Base-by-base conservation (phyloP, 2,113 vertebrate genomes). In the Atractosteus spatula region DNA sequence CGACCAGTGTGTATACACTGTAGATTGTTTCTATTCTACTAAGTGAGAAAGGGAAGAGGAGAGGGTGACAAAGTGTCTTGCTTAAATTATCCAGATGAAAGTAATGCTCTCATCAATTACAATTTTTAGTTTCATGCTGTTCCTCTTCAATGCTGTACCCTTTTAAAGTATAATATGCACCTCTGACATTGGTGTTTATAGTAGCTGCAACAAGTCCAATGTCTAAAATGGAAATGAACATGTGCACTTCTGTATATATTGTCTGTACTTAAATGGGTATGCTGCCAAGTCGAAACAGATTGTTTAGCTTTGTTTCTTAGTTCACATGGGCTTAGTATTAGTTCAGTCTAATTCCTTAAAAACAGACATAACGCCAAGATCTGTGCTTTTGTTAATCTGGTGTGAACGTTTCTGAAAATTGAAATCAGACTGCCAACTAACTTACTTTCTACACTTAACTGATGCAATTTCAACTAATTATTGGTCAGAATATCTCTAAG, bases 111-210 rank as follows among this genome's bases (percentile, higher is more conserved):
- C 47, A n/a, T 42, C 43, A 41, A n/a, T 51, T 51, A 1, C 10
- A 5, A 11, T 3, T 59, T 11, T 59, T n/a, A 16, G 14, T 8
- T 59, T 16, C 57, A 59, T 59, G 57, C 66, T 41, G 7, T 51
- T 65, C 41, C 57, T 44, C 42, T 11, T 29, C 17, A 12, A 55
- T 14, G 12, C 62, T 74, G 44, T 66, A 69, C 45, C 69, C 76
- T 71, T 76, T 69, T 76, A 72, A 78, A 71, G 73, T 51, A 51
- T 51, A 68, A 13, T 44, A 54, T 73, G 71, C 54, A 64, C 54
- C 66, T 69, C 16, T 17, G 11, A 3, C 55, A 12, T 12, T 41
- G 13, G 61, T 77, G 72, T 77, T 80, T 77, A 77, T 68, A 80
- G 56, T 17, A 66, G 41, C 70, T 56, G 10, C 6, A 11, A 41